phyloP scores from a whole-genome alignment of 2,888 invertebrate species.

The Hedychridium roseum region DNA sequence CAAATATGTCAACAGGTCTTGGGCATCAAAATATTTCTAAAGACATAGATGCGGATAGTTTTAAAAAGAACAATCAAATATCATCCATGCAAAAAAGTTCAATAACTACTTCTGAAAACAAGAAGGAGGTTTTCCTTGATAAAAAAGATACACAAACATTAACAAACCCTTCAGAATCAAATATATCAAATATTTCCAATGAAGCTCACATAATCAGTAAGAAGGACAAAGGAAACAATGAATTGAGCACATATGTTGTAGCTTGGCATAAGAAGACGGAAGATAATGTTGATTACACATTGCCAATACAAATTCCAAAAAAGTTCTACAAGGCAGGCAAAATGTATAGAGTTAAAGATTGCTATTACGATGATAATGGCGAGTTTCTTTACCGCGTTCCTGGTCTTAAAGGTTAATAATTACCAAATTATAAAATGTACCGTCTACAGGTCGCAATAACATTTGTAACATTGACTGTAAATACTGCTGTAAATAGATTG shows the following conservation, averaged over 20 bases:
- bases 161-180: no score
- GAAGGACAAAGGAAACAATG: background rate
- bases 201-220: background rate
- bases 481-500: no score
- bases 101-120: no score
- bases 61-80: no score
- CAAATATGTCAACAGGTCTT: no score
- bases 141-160: no score
- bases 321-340: slow-evolving; percentile 71
- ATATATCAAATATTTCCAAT: background rate
- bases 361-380: slow-evolving; percentile 84
- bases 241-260: slow-evolving; percentile 47
- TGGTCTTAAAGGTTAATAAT: slow-evolving; percentile 23
- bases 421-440: background rate
- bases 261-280: slow-evolving; percentile 55
- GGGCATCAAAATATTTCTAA: no score
- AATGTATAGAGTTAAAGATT: slow-evolving; percentile 79
- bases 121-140: no score
- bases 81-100: no score
- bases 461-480: no score
- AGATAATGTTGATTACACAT: slow-evolving; percentile 64
- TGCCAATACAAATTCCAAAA: slow-evolving; percentile 76
- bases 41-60: no score
- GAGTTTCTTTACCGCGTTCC: slow-evolving; percentile 81
- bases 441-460: no score